phyloP scores from a whole-genome alignment of 2,113 vertebrate species.

The Sialia sialis region DNA sequence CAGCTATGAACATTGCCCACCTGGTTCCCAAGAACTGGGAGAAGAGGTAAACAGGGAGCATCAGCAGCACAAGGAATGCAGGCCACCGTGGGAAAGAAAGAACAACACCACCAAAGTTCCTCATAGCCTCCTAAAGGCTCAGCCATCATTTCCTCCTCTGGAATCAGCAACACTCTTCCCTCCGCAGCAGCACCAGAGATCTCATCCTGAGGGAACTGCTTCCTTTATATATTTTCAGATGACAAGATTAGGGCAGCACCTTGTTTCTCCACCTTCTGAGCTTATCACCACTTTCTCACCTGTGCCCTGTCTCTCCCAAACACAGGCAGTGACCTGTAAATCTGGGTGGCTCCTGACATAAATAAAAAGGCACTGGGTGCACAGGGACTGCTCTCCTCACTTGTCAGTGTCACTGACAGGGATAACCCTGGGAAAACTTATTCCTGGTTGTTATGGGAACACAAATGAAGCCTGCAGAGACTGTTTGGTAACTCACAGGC shows the following conservation, averaged over 20 bases:
- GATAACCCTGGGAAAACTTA: neutral
- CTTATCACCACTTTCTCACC: accelerated
- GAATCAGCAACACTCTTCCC: neutral
- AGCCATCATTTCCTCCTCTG: neutral
- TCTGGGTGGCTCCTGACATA: neutral
- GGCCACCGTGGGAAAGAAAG: neutral
- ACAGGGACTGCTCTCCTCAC: neutral
- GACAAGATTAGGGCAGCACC: neutral
- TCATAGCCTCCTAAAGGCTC: neutral
- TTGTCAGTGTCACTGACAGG: neutral
- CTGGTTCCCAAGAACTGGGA: neutral
- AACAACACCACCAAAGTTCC: neutral
- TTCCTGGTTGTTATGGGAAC: neutral
- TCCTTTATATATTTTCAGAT: neutral
- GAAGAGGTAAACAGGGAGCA: neutral
- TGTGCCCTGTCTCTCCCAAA: neutral
- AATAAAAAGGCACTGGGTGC: neutral
- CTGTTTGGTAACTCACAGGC: neutral
- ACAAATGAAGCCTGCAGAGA: neutral
- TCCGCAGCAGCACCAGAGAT: neutral
- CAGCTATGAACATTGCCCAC: neutral
- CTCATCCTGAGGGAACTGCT: neutral
- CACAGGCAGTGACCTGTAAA: neutral
- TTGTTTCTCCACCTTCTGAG: neutral
- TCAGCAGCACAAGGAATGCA: neutral